Evolutionary conservation across 2,888 invertebrate genomes (phyloP).

Genomic region (Ornithoptera priamus): DNA sequence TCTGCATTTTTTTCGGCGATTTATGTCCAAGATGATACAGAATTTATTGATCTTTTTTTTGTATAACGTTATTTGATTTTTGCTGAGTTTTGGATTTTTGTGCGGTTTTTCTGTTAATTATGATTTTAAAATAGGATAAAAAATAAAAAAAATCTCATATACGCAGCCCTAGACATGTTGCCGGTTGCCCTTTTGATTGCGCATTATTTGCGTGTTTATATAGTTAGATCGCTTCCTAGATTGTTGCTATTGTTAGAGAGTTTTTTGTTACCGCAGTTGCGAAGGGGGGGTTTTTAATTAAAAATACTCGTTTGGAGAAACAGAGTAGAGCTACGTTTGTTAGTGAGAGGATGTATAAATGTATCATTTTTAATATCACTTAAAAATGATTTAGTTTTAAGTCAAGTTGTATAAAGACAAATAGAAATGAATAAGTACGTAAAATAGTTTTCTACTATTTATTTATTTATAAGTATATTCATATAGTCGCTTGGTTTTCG

Average conservation of each 20-base stretch:
- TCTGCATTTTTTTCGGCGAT: too few species aligned
- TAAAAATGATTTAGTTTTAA: neutral
- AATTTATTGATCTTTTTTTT: too few species aligned
- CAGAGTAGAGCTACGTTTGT: conserved; percentile 51
- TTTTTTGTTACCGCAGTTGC: conserved; percentile 68
- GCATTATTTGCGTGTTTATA: conserved; percentile 78
- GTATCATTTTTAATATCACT: conserved; percentile 6
- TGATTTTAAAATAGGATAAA: neutral
- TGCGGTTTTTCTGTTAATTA: neutral
- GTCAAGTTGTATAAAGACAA: neutral
- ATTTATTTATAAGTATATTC: too few species aligned
- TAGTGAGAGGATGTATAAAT: conserved; percentile 30
- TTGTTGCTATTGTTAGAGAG: conserved; percentile 76
- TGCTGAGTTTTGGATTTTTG: too few species aligned
- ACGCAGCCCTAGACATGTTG: conserved; percentile 62
- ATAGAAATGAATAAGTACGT: too few species aligned
- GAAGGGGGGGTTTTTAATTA: conserved; percentile 74
- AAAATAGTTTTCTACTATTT: too few species aligned
- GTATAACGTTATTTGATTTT: too few species aligned
- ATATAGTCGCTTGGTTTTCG: too few species aligned
- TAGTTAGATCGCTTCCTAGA: conserved; percentile 79
- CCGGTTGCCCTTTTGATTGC: conserved; percentile 77
- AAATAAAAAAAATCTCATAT: conserved; percentile 21
- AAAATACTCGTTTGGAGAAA: conserved; percentile 66
- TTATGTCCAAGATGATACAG: too few species aligned